Percentiles rank a stretch among this genome's conserved stretches.
Evolutionary conservation across 2,888 invertebrate genomes (phyloP).

Genomic region (Heteropelma amictum): DNA sequence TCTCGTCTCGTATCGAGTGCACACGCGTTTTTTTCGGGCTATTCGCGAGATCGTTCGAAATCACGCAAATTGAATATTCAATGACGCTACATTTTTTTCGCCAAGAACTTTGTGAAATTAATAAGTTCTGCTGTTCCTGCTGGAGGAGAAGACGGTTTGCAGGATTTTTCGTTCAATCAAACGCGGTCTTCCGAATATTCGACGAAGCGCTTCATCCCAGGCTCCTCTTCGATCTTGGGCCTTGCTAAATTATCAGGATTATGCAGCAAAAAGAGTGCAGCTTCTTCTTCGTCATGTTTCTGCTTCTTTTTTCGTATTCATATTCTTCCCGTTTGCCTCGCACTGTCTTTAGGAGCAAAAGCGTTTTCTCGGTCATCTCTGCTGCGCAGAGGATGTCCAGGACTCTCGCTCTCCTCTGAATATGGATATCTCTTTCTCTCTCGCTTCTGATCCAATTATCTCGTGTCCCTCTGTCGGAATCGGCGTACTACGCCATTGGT

Average conservation of each 20-base stretch:
- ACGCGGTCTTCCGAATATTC: neutral
- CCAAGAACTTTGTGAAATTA: too few species aligned
- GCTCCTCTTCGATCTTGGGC: slow-evolving; percentile 66
- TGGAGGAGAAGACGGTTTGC: too few species aligned
- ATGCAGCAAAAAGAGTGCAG: slow-evolving; percentile 31
- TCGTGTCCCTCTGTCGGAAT: slow-evolving; percentile 76
- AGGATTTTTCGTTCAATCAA: neutral
- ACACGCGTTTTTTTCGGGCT: neutral
- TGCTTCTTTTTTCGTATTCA: slow-evolving; percentile 5
- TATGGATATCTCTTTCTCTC: slow-evolving; percentile 26
- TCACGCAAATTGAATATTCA: too few species aligned
- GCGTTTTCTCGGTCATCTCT: slow-evolving; percentile 18
- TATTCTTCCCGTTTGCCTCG: neutral
- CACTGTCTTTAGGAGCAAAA: neutral
- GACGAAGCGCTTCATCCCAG: neutral
- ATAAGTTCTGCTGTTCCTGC: too few species aligned
- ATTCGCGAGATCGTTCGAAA: too few species aligned
- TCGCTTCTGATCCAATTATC: slow-evolving; percentile 75
- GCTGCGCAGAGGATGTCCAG: slow-evolving; percentile 24
- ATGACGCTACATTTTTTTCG: too few species aligned
- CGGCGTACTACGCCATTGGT: slow-evolving; percentile 76
- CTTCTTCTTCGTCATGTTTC: slow-evolving; percentile 5
- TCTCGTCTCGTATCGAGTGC: slow-evolving; percentile 1
- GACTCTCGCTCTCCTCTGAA: slow-evolving; percentile 25
- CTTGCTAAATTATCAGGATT: slow-evolving; percentile 66